phyloP scores from a whole-genome alignment of 2,113 vertebrate genomes.

The Myrmecobius fasciatus region DNA sequence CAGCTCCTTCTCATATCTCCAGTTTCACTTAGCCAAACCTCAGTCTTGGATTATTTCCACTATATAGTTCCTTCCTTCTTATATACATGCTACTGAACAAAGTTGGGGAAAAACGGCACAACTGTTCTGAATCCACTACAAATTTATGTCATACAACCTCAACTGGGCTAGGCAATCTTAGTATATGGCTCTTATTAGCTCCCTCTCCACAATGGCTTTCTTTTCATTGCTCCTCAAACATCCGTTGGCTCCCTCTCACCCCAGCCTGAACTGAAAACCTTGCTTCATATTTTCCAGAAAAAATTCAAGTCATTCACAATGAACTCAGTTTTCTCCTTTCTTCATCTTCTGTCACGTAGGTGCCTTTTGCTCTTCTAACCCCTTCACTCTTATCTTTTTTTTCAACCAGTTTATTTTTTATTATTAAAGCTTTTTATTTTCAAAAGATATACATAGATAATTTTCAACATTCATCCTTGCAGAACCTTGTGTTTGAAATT shows the following conservation, averaged over 20 bases:
- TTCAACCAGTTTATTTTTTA: no score
- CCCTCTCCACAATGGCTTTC: neutral
- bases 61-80: neutral
- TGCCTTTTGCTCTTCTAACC: neutral
- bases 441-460: no score
- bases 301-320: neutral
- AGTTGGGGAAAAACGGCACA: neutral
- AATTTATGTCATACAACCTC: neutral
- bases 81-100: neutral
- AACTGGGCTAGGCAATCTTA: neutral
- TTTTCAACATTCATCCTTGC: no score
- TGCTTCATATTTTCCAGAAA: neutral
- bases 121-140: neutral
- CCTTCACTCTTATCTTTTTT: neutral
- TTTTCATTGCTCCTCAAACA: neutral
- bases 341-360: neutral
- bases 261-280: neutral
- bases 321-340: neutral
- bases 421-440: no score
- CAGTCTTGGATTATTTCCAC: neutral
- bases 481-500: no score
- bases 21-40: neutral
- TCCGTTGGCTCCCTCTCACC: neutral
- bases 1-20: neutral
- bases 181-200: neutral